Base-by-base conservation (phyloP, 2,113 vertebrate genomes). In the Redunca redunca region DNA sequence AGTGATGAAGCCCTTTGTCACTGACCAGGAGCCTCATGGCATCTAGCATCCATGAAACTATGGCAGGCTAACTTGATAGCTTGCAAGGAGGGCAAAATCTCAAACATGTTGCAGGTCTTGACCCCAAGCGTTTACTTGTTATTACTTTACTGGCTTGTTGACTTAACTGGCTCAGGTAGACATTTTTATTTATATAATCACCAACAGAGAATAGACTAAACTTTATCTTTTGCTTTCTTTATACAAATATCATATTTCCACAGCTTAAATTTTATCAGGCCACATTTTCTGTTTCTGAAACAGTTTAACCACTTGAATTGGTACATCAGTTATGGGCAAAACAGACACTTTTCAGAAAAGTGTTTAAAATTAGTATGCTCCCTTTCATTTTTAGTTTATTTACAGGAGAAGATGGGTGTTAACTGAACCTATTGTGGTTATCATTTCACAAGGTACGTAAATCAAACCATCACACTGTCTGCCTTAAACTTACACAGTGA, bases 111-210 rank as follows among this genome's bases (percentile, higher is more conserved):
- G 40, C 40, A 40, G 40, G 40, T 40, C 40, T 40, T 40, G 40
- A 40, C 40, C 40, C 40, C 40, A 40, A 40, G 40, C 40, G 40
- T 40, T 40, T 40, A 40, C 40, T 40, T 2, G 97, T 90, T 92
- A 91, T 89, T 94, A 91, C 95, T 98, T 98, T 84, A 95, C 89
- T 55, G 82, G 57, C 81, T 98, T 90, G 96, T 84, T 93, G 67
- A 84, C 83, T 95, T 97, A 1, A 81, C 93, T 86, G 96, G 23
- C 19, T 94, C 55, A 52, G 36, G 10, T 53, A 89, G 91, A 89
- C 43, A 58, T 91, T 87, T 96, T 88, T 91, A 85, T 80, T 93
- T 82, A 87, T 1, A 2, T 82, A 88, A 91, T 43, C 96, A 50
- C 46, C 3, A 2, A 4, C 15, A 95, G 60, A 0, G 0, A 92